A percentile compares a stretch with the other conserved stretches of the same genome.
Evolutionary conservation across 2,113 vertebrate genomes (phyloP).

Genomic region (Podilymbus podiceps): DNA sequence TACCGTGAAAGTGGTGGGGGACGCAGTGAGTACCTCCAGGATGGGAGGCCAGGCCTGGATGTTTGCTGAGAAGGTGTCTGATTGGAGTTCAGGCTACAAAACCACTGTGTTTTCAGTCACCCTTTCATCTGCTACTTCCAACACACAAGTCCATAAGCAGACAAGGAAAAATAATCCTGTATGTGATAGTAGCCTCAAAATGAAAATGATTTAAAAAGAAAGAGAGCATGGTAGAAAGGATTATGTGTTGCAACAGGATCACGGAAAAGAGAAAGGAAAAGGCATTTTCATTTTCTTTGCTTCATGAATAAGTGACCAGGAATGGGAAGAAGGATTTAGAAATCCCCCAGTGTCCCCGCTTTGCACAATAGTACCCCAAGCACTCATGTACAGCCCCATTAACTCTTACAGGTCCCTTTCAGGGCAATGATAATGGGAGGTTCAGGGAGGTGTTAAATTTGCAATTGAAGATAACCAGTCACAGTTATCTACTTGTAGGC

Average conservation of each 20-base stretch:
- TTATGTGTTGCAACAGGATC: not conserved
- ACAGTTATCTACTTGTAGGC: not conserved
- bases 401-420: not conserved
- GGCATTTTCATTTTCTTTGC: not conserved
- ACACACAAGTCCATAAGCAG: not conserved
- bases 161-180: not conserved
- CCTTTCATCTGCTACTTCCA: not conserved
- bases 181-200: not conserved
- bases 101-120: not conserved
- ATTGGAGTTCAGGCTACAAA: not conserved
- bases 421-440: not conserved
- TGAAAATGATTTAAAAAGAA: not conserved
- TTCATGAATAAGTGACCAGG: not conserved
- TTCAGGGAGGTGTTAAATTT: not conserved
- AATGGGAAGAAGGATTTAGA: not conserved
- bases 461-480: not conserved
- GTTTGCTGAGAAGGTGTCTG: not conserved
- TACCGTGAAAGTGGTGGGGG: not conserved
- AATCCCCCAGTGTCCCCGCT: not conserved
- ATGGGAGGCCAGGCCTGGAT: not conserved
- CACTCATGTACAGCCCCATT: not conserved
- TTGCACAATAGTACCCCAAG: not conserved
- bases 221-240: not conserved
- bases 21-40: not conserved
- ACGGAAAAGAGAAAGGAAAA: not conserved